Conservation (phyloP, 2,888 invertebrate genomes). For the Acleris literana region DNA sequence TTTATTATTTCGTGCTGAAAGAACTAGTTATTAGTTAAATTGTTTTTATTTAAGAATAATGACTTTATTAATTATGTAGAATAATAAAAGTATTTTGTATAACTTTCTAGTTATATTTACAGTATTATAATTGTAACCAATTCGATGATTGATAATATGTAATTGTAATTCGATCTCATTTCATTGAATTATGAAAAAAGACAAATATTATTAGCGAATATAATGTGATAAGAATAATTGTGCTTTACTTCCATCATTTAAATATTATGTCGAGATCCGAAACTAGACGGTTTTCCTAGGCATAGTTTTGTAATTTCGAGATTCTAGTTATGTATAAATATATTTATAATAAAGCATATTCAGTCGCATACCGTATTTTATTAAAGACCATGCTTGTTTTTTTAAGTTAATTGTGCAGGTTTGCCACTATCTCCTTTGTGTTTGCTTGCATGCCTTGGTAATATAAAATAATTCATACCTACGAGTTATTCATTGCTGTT, state of each 20-base stretch:
- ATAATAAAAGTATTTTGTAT: conserved; percentile 54
- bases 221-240: conserved; percentile 46
- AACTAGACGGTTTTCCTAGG: conserved; percentile 49
- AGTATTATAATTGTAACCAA: conserved; percentile 45
- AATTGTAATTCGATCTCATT: conserved; percentile 56
- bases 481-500: background rate
- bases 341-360: conserved; percentile 81
- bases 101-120: conserved; percentile 54
- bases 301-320: conserved; percentile 71
- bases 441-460: conserved; percentile 58
- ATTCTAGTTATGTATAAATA: conserved; percentile 74
- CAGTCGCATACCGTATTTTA: conserved; percentile 76
- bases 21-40: conserved; percentile 29
- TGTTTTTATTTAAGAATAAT: conserved; percentile 41
- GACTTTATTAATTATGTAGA: conserved; percentile 28
- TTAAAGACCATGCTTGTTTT: conserved; percentile 63
- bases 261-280: conserved; percentile 46
- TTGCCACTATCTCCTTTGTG: conserved; percentile 74
- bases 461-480: conserved; percentile 1
- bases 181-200: conserved; percentile 26
- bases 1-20: conserved; percentile 11
- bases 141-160: conserved; percentile 41
- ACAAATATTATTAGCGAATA: conserved; percentile 46
- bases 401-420: conserved; percentile 80
- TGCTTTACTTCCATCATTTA: conserved; percentile 50